These are phyloP conservation scores for Beaufortia kweichowensis DNA, from an alignment of 2,113 vertebrate species.

Conservation along the genomic window DNA sequence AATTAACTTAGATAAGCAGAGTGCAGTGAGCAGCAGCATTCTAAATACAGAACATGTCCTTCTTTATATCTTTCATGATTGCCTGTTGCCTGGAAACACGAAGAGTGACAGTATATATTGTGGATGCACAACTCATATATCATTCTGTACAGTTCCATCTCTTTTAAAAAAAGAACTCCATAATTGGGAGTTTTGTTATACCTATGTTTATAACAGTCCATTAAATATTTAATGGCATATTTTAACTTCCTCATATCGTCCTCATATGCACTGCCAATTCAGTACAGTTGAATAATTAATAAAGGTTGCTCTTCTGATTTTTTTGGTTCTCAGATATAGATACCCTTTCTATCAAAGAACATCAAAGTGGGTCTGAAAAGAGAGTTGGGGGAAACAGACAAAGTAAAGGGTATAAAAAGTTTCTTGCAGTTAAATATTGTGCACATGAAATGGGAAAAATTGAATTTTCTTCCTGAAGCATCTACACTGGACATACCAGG, in stretches of 20 bases:
- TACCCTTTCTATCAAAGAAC: neutral
- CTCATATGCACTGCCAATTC: neutral
- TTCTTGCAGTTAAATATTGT: too few relatives aligned
- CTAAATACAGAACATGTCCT: conserved; percentile 8
- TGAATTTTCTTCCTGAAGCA: too few relatives aligned
- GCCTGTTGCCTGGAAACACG: conserved; percentile 74
- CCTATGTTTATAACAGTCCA: neutral
- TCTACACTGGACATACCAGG: too few relatives aligned
- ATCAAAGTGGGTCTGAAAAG: too few relatives aligned
- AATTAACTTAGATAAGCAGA: conserved; percentile 21
- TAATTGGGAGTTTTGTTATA: neutral
- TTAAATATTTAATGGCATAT: neutral
- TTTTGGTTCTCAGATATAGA: neutral
- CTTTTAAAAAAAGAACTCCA: neutral
- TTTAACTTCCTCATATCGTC: neutral
- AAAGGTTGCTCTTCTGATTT: neutral
- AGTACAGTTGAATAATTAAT: neutral
- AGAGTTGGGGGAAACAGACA: too few relatives aligned
- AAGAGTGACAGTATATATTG: conserved; percentile 42
- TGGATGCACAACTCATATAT: conserved; percentile 41
- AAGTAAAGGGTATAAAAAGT: too few relatives aligned
- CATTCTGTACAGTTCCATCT: neutral
- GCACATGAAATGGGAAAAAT: too few relatives aligned
- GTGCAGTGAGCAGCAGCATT: neutral
- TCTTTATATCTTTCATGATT: conserved; percentile 34